phyloP scores from a whole-genome alignment of 2,113 vertebrate genomes.

The Alligator mississippiensis region DNA sequence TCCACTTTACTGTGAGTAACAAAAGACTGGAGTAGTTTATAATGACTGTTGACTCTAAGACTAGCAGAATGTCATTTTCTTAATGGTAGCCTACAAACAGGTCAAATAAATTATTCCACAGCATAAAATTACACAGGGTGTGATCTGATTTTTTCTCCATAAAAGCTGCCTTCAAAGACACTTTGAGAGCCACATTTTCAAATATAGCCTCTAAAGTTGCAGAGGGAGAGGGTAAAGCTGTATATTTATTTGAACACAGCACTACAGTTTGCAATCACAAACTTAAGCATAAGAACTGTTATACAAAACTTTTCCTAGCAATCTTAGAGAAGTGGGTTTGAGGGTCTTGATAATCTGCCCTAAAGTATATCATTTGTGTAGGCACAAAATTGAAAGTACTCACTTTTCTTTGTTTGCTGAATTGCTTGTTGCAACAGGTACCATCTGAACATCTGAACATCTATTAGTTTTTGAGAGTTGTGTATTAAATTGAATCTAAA shows the following conservation, averaged over 20 bases:
- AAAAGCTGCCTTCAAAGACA: not conserved
- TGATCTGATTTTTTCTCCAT: no score
- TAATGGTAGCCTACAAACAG: not conserved
- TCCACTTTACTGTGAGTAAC: not conserved
- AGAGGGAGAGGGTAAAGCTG: not conserved
- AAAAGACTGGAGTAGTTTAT: not conserved
- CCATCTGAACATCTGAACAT: slow-evolving; percentile 45
- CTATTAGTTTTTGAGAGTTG: slow-evolving; percentile 72
- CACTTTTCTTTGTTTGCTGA: slow-evolving; percentile 86
- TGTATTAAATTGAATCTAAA: slow-evolving; percentile 86
- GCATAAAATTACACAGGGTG: no score
- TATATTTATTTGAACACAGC: not conserved
- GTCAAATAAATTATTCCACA: not conserved
- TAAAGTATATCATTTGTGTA: not conserved
- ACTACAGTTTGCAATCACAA: not conserved
- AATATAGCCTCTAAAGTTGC: not conserved
- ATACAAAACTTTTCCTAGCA: not conserved
- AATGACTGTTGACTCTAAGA: not conserved
- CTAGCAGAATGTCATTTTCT: not conserved
- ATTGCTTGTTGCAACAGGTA: slow-evolving; percentile 3
- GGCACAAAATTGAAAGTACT: slow-evolving; percentile 33
- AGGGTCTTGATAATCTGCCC: not conserved
- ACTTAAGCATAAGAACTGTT: not conserved
- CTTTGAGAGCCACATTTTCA: not conserved
- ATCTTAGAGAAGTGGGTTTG: not conserved